Percentiles rank a stretch among this genome's conserved stretches.
These are phyloP conservation scores for Caenorhabditis brenneri DNA, from an alignment of 1,140 invertebrate genomes.

Conservation along the genomic window DNA sequence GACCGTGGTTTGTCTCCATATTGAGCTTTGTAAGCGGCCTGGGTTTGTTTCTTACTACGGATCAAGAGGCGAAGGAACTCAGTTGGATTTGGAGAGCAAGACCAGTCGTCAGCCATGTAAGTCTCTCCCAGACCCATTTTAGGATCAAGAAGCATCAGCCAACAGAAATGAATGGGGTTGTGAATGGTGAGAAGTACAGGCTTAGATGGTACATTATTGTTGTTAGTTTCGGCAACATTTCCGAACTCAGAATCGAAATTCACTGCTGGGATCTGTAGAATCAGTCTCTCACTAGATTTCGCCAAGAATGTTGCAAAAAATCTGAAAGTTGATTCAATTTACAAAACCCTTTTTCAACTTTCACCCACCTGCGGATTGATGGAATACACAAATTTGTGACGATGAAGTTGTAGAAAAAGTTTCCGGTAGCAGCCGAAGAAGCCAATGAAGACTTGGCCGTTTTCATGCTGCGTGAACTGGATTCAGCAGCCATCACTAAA, in stretches of 20 bases:
- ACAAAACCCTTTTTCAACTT: too few species aligned
- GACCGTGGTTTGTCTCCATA: background rate
- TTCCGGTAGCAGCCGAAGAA: background rate
- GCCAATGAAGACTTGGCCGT: background rate
- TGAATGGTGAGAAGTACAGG: slow-evolving; percentile 47
- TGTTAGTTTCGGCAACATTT: background rate
- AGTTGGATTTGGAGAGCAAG: slow-evolving; percentile 55
- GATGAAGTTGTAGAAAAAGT: slow-evolving; percentile 1
- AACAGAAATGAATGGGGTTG: slow-evolving; percentile 54
- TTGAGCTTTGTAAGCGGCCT: slow-evolving; percentile 7
- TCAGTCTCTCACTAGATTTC: background rate
- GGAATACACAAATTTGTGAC: slow-evolving; percentile 5
- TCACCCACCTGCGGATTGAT: slow-evolving; percentile 2
- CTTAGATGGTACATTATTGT: slow-evolving; percentile 20
- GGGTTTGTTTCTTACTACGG: slow-evolving; percentile 42
- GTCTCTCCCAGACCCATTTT: slow-evolving; percentile 60
- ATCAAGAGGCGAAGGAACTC: slow-evolving; percentile 59
- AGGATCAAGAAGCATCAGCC: slow-evolving; percentile 53
- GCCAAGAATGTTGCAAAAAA: slow-evolving; percentile 4
- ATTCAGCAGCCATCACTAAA: background rate
- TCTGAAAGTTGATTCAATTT: background rate
- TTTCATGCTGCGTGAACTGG: background rate
- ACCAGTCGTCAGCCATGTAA: slow-evolving; percentile 63
- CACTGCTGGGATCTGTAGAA: background rate
- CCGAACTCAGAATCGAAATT: background rate